Base-by-base conservation (phyloP, 2,113 vertebrate genomes). In the Rhabdomys dilectus region DNA sequence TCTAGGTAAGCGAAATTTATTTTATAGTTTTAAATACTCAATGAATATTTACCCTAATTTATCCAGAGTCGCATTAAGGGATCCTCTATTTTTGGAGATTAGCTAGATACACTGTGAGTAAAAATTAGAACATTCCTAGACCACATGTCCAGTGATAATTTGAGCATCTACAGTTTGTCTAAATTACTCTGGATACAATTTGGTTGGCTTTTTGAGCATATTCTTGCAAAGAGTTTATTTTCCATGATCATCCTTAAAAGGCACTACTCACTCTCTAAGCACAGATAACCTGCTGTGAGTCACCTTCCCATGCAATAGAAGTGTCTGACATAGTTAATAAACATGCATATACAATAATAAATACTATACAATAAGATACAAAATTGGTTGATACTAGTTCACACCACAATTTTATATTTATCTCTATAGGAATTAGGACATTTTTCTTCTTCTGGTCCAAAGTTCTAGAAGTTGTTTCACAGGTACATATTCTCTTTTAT, bases 1-100 rank as follows among this genome's bases (percentile, higher is more conserved):
- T 76, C 31, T 42, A 81, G 58, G 48, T 5, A 39, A 73, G 15
- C 48, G 4, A 91, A 85, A 62, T 91, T 60, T 64, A 88, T 89
- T 91, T 93, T 45, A 39, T 90, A 91, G 34, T 84, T 62, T 31
- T 91, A 7, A 5, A 64, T 80, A 60, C 75, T 91, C 77, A 80
- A 5, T 45, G 24, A 86, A 56, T 75, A 53, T 90, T 60, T 88
- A 56, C 88, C 68, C 56, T 75, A 70, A 88, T 15, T 89, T 86
- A 76, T 70, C 36, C 4, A 87, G 73, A 87, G 75, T 89, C 36
- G 73, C 60, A 34, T 75, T n/a, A 76, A 93, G 16, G 15, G 16
- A 36, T 51, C 75, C 39, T 45, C 62, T 45, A 56, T 53, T 60
- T 88, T 58, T 48, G 0, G 39, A 26, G 24, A 19, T 90, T 82